Base-by-base conservation (phyloP, 2,797 vertebrate genomes). In the Acanthornis magna region DNA sequence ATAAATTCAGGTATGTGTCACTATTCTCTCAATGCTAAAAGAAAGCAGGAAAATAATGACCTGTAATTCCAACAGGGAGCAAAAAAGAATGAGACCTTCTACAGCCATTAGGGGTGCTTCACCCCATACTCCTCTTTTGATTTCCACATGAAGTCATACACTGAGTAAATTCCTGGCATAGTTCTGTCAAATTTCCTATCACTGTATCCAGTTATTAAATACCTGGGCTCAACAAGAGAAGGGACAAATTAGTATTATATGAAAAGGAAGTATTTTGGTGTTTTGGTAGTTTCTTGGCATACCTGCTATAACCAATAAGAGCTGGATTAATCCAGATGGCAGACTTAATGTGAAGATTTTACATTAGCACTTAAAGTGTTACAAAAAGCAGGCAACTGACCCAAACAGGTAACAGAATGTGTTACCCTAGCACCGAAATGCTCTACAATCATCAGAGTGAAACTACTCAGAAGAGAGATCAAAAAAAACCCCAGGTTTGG, bases 11-110 rank as follows among this genome's bases (percentile, higher is more conserved):
- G 40, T 62, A 82, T 48, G 32, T 91, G 70, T 62, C 72, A 73
- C 61, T 85, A 70, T 81, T 86, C 79, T 72, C 70, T 84, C 85
- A 47, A 58, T 40, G 40, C 48, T 81, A 93, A 93, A 96, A 95
- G 82, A 93, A 95, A 97, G 67, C 43, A 66, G 72, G 30, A 92
- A 93, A 95, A 97, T 94, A 97, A 97, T 93, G 89, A 91, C 75
- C 85, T 94, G 43, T 84, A 93, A 89, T 96, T 95, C 92, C 95
- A 91, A 87, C 89, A 55, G 85, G 58, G 92, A 94, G 61, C 61
- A 95, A 85, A 92, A 94, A 85, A 85, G 66, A 81, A 93, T 75
- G 58, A 94, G 70, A 89, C 79, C 68, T 93, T 94, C 75, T 89
- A 60, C 76, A 88, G 77, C 67, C 79, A 93, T 91, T 40, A 92